Percentiles rank a stretch among this genome's conserved stretches.
Evolutionary conservation across 2,888 invertebrate genomes (phyloP).

Genomic region (Osmoderma eremita): DNA sequence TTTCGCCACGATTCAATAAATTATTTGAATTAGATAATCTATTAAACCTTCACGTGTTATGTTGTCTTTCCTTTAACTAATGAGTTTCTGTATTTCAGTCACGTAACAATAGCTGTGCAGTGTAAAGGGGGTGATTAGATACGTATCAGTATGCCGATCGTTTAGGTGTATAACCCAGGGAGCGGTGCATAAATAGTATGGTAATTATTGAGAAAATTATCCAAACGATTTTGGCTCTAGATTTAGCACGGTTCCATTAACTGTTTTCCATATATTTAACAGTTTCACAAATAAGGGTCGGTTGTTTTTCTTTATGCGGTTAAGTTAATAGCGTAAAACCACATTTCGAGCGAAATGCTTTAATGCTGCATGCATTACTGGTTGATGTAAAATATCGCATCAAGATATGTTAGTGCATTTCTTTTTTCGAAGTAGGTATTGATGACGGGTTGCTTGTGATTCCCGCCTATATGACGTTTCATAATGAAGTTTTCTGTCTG

Average conservation of each 20-base stretch:
- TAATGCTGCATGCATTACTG: too few species aligned
- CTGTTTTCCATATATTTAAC: too few species aligned
- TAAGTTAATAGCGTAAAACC: too few species aligned
- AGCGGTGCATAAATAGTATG: constrained; percentile 22
- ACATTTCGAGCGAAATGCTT: too few species aligned
- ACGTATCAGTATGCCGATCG: constrained; percentile 40
- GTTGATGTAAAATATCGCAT: too few species aligned
- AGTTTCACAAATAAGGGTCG: too few species aligned
- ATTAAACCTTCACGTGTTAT: constrained; percentile 38
- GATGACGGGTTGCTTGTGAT: too few species aligned
- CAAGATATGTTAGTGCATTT: too few species aligned
- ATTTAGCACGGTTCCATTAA: background rate
- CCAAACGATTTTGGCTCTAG: background rate
- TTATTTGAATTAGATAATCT: constrained; percentile 38
- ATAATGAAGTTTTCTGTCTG: too few species aligned
- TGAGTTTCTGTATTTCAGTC: constrained; percentile 42
- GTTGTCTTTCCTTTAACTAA: constrained; percentile 41
- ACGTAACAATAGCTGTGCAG: constrained; percentile 37
- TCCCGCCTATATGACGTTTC: too few species aligned
- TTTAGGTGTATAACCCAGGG: constrained; percentile 31
- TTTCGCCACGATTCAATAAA: constrained; percentile 35
- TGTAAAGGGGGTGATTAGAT: constrained; percentile 41
- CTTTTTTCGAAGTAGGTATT: too few species aligned
- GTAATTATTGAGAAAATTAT: constrained; percentile 30
- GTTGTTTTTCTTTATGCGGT: too few species aligned